Conservation (phyloP, 1,140 invertebrate genomes). For the Drosophila asahinai region DNA sequence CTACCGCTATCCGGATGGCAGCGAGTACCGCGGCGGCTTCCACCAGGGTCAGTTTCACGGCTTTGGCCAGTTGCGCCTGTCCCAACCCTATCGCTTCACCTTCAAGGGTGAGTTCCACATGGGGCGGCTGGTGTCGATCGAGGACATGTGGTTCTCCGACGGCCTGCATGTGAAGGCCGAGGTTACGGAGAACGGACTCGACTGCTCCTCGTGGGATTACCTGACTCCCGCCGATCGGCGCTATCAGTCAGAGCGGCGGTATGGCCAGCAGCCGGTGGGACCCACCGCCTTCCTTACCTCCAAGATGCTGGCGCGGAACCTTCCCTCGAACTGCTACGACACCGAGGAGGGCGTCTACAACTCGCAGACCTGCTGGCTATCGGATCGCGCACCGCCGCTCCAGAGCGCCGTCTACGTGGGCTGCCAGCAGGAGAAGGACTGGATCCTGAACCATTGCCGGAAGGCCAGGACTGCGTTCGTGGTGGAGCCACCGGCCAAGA, state of each 20-base stretch:
- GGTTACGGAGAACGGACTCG: constrained; percentile 32
- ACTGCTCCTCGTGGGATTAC: constrained; percentile 60
- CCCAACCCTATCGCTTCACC: constrained; percentile 64
- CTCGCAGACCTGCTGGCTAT: constrained; percentile 41
- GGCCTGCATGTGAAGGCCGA: constrained; percentile 56
- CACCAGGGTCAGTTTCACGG: constrained; percentile 65
- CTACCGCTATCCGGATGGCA: constrained; percentile 75
- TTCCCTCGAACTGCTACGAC: constrained; percentile 55
- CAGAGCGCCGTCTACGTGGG: constrained; percentile 32
- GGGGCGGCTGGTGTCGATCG: constrained; percentile 55
- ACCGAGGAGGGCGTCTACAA: constrained; percentile 69
- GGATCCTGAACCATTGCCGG: constrained; percentile 61
- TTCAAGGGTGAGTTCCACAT: constrained; percentile 61
- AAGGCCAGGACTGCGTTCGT: constrained; percentile 9
- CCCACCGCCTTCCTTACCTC: constrained; percentile 62
- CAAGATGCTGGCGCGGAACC: constrained; percentile 20
- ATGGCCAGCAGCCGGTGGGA: constrained; percentile 61
- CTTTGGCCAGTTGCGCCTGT: constrained; percentile 60
- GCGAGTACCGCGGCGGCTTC: constrained; percentile 70
- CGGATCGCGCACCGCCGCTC: constrained; percentile 49
- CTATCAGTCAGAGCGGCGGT: constrained; percentile 57
- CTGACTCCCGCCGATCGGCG: constrained; percentile 62
- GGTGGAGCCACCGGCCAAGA: constrained; percentile 37
- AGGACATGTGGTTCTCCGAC: constrained; percentile 75
- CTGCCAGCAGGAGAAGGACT: constrained; percentile 52